These are phyloP conservation scores for Ctenomys sociabilis DNA, from an alignment of 2,113 vertebrate species.

Conservation along the genomic window DNA sequence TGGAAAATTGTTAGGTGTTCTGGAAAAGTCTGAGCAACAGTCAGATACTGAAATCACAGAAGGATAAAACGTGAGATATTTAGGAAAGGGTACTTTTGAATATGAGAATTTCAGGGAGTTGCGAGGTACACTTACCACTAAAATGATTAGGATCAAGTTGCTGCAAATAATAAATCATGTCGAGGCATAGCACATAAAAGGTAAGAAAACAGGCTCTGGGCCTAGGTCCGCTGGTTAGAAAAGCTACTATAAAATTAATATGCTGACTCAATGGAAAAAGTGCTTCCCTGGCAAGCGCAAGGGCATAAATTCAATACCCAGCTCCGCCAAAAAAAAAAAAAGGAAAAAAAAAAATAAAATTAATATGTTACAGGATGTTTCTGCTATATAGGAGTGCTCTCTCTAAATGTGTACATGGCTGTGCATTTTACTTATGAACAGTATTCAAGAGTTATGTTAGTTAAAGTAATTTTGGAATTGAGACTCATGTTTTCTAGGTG, in stretches of 20 bases:
- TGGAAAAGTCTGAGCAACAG: conserved; percentile 2
- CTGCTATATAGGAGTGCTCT: neutral
- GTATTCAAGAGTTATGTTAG: neutral
- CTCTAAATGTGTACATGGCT: neutral
- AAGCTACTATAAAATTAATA: neutral
- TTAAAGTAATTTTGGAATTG: neutral
- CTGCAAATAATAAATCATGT: neutral
- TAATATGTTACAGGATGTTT: neutral
- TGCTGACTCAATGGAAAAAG: too few species aligned
- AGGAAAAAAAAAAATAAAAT: too few species aligned
- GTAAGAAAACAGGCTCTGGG: neutral
- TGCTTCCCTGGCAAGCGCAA: too few species aligned
- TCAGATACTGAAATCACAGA: neutral
- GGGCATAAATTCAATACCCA: too few species aligned
- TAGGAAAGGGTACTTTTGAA: neutral
- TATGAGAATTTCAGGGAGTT: neutral
- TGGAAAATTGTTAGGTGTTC: neutral
- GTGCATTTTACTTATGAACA: neutral
- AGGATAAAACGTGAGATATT: neutral
- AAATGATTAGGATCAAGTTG: neutral
- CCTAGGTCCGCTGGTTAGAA: neutral
- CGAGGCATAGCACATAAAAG: neutral
- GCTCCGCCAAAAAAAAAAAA: too few species aligned
- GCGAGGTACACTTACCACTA: neutral
- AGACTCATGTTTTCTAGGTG: neutral